These are phyloP conservation scores for Aphelenchoides bicaudatus DNA, from an alignment of 2,888 invertebrate genomes.

Conservation along the genomic window DNA sequence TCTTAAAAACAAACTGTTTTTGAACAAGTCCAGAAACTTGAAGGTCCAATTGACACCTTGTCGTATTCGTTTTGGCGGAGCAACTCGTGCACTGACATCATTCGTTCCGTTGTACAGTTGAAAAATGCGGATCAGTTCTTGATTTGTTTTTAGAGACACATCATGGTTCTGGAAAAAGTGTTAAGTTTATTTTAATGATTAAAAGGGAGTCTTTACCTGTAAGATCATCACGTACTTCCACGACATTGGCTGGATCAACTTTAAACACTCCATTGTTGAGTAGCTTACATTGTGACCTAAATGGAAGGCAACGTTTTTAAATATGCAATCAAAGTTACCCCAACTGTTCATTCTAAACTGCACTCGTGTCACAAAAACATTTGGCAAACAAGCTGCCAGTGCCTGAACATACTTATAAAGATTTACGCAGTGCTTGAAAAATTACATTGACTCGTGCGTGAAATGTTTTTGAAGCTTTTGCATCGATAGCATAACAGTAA, in stretches of 20 bases:
- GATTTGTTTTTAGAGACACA: slow-evolving; percentile 24
- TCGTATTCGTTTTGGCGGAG: background rate
- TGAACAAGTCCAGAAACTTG: slow-evolving; percentile 23
- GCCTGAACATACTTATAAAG: no score
- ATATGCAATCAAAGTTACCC: no score
- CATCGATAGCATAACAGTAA: slow-evolving; percentile 12
- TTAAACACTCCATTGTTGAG: slow-evolving; percentile 32
- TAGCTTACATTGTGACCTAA: slow-evolving; percentile 29
- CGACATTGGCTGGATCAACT: slow-evolving; percentile 5
- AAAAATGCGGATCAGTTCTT: slow-evolving; percentile 24
- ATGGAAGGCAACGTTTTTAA: no score
- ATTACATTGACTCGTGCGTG: no score
- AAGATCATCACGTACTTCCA: slow-evolving; percentile 30
- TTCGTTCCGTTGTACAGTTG: slow-evolving; percentile 26
- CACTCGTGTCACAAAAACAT: slow-evolving; percentile 25
- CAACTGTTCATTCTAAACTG: slow-evolving; percentile 24
- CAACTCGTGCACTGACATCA: slow-evolving; percentile 18
- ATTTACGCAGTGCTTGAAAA: no score
- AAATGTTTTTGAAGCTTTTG: slow-evolving; percentile 13
- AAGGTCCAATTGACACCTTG: slow-evolving; percentile 21
- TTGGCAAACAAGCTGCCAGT: slow-evolving; percentile 31
- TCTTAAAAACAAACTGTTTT: slow-evolving; percentile 22
- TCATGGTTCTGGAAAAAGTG: slow-evolving; percentile 27
- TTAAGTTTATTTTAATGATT: background rate
- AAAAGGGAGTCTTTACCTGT: no score